A percentile compares a stretch with the other conserved stretches of the same genome.
phyloP scores from a whole-genome alignment of 1,140 invertebrate genomes.

The Ladona fulva region DNA sequence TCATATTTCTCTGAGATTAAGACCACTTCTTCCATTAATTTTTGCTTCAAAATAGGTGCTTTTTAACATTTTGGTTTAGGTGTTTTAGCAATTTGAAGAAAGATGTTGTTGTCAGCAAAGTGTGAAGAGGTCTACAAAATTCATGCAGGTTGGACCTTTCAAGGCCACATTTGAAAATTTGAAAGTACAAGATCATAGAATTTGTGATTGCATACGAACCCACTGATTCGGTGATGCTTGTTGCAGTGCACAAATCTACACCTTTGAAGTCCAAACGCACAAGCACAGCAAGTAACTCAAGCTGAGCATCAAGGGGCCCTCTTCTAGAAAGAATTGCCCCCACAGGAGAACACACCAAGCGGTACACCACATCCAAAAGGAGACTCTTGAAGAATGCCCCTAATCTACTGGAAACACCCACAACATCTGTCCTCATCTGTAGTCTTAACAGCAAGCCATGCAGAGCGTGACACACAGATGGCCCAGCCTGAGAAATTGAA shows the following conservation, averaged over 20 bases:
- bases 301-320: constrained; percentile 76
- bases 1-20: no score
- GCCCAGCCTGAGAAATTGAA: constrained; percentile 52
- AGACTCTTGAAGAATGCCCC: constrained; percentile 57
- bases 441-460: constrained; percentile 62
- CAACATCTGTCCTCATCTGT: constrained; percentile 57
- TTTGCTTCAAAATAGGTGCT: no score
- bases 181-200: not conserved
- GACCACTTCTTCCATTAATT: no score
- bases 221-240: constrained; percentile 65
- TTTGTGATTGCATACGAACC: constrained; percentile 33
- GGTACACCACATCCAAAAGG: constrained; percentile 58
- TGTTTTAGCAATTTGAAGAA: no score
- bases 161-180: not conserved
- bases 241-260: constrained; percentile 58
- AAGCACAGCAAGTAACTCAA: constrained; percentile 57
- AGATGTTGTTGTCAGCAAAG: no score
- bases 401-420: constrained; percentile 42
- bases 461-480: constrained; percentile 61
- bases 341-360: constrained; percentile 52
- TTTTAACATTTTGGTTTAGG: no score
- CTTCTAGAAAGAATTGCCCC: constrained; percentile 58
- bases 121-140: no score
- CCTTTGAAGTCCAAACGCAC: constrained; percentile 55
- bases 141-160: no score